These are phyloP conservation scores for Pyrocoelia pectoralis DNA, from an alignment of 2,888 invertebrate genomes.

Conservation along the genomic window DNA sequence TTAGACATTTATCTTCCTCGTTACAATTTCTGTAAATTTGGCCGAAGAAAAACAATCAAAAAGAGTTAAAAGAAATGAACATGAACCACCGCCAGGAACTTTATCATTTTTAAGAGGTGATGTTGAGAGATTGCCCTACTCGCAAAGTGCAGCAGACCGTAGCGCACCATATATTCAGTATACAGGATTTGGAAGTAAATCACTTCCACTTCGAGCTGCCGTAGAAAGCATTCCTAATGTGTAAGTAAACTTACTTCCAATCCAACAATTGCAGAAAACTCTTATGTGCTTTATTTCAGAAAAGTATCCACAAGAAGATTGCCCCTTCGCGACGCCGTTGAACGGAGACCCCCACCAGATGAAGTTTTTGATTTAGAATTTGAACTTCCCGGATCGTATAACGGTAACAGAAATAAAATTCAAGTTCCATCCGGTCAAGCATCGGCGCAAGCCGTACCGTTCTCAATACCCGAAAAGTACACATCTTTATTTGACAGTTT, in stretches of 20 bases:
- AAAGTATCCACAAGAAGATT: constrained; percentile 61
- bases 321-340: constrained; percentile 77
- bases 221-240: constrained; percentile 75
- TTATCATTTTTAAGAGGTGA: constrained; percentile 59
- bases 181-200: constrained; percentile 57
- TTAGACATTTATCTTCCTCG: constrained; percentile 48
- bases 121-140: constrained; percentile 59
- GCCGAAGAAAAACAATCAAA: constrained; percentile 46
- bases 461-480: constrained; percentile 25
- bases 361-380: constrained; percentile 47
- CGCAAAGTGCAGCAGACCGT: constrained; percentile 36
- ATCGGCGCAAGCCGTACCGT: background rate
- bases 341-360: constrained; percentile 63
- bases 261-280: background rate
- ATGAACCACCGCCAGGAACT: constrained; percentile 49
- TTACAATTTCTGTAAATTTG: constrained; percentile 42
- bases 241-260: constrained; percentile 48
- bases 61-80: constrained; percentile 44
- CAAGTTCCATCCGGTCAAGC: background rate
- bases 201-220: constrained; percentile 75
- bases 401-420: constrained; percentile 10
- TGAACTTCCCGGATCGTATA: constrained; percentile 17
- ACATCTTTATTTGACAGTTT: background rate
- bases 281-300: constrained; percentile 53
- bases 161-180: constrained; percentile 45